Conservation (phyloP, 2,888 invertebrate species). For the Brachyopa scutellaris region DNA sequence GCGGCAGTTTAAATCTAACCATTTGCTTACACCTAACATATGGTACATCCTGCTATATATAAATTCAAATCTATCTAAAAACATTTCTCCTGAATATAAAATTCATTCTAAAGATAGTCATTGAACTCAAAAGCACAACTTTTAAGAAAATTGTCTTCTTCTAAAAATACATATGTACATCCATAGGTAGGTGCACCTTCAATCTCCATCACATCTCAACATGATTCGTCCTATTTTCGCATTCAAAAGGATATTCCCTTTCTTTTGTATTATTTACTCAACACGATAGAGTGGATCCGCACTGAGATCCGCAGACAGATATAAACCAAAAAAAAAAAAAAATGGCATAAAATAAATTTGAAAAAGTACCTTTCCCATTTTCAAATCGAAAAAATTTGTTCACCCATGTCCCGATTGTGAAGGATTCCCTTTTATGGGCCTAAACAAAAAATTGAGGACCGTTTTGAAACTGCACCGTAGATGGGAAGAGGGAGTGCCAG, state of each 20-base stretch:
- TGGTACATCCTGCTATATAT: too few relatives aligned
- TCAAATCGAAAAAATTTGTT: slow-evolving; percentile 20
- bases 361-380: slow-evolving; percentile 14
- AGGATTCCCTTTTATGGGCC: not conserved
- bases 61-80: too few relatives aligned
- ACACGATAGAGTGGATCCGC: not conserved
- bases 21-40: too few relatives aligned
- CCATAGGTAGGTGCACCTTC: too few relatives aligned
- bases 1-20: too few relatives aligned
- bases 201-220: not conserved
- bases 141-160: too few relatives aligned
- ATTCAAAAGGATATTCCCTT: not conserved
- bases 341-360: slow-evolving; percentile 1
- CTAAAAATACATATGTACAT: too few relatives aligned
- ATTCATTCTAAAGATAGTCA: too few relatives aligned
- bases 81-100: too few relatives aligned
- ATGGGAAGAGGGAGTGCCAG: not conserved
- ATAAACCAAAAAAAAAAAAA: slow-evolving; percentile 8
- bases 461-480: not conserved
- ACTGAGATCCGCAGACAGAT: not conserved
- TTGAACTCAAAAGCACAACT: too few relatives aligned
- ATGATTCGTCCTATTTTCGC: slow-evolving; percentile 5
- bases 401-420: slow-evolving; percentile 21
- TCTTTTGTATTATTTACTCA: slow-evolving; percentile 5
- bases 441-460: not conserved